Base-by-base conservation (phyloP, 2,888 invertebrate species). In the Hoplodrina ambigua region DNA sequence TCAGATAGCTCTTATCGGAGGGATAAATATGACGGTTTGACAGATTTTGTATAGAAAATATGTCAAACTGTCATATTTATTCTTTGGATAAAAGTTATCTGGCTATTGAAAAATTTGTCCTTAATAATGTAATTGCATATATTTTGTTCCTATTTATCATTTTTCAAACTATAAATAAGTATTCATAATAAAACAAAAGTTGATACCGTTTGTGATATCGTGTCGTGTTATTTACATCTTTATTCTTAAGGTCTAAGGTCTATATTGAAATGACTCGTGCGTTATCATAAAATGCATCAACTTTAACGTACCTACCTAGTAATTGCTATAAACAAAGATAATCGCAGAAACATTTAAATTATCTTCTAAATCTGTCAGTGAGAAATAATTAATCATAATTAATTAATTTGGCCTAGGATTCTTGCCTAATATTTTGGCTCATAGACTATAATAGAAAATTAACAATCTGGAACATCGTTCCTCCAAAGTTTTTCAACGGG, bases 381-480 rank as follows among this genome's bases (percentile, higher is more conserved):
- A 70, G 55, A 60, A 17, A 55, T 50, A 62, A 46, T 37, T 46
- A 25, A 61, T 10, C 2, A 54, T 41, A 25, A 30, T 30, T 44
- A 7, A 46, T 46, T 25, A 44, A 49, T 58, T 49, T 25, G 62
- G 68, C 80, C 75, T 80, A 68, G 2, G 44, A 46, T 49, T 69
- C 69, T 78, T 76, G 77, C 77, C 81, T 55, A 46, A 0, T 37
- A 56, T 57, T 44, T 52, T 25, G 63, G 20, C 41, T 33, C 52
- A 54, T 19, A 72, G 6, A 20, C 2, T 53, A n/a, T 20, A 49
- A 52, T 20, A 41, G 20, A 11, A 17, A 3, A 8, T 20, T 66
- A 44, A 50, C 17, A 33, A 46, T 55, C 19, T n/a, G 7, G 37
- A 30, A 49, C 13, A n/a, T 15, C 6, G 30, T 56, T 25, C 33